Conservation (phyloP, 2,888 invertebrate species). For the Anagyrus pseudococci region DNA sequence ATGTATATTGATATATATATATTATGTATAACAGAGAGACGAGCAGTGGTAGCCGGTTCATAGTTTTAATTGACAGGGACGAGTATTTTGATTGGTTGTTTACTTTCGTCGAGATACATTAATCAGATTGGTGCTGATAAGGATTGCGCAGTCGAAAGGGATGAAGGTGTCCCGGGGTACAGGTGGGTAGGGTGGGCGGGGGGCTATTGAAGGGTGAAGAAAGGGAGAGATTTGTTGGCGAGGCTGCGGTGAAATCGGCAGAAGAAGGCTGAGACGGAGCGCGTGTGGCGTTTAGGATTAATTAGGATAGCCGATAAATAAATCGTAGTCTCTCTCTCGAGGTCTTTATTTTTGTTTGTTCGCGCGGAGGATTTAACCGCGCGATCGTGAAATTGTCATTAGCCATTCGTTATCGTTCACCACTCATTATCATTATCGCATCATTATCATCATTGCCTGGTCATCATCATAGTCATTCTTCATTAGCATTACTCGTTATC, state of each 20-base stretch:
- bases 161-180: background rate
- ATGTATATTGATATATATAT: slow-evolving; percentile 60
- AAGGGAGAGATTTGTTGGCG: slow-evolving; percentile 42
- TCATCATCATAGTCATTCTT: slow-evolving; percentile 39
- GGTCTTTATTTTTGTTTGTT: too few species aligned
- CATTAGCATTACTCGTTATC: slow-evolving; percentile 22
- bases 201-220: too few species aligned
- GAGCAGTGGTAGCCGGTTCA: slow-evolving; percentile 58
- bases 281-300: slow-evolving; percentile 52
- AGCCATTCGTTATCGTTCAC: slow-evolving; percentile 20
- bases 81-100: slow-evolving; percentile 59
- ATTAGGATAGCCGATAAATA: slow-evolving; percentile 55
- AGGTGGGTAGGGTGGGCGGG: background rate
- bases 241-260: slow-evolving; percentile 56
- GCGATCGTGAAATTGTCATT: slow-evolving; percentile 10
- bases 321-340: slow-evolving; percentile 46
- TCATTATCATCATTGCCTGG: slow-evolving; percentile 35
- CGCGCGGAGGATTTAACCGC: slow-evolving; percentile 5
- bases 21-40: background rate
- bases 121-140: slow-evolving; percentile 62
- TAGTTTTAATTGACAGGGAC: slow-evolving; percentile 56
- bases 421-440: slow-evolving; percentile 13
- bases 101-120: slow-evolving; percentile 7
- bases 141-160: background rate
- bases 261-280: slow-evolving; percentile 61